These are phyloP conservation scores for Nibea coibor DNA, from an alignment of 2,113 vertebrate species.

Conservation along the genomic window DNA sequence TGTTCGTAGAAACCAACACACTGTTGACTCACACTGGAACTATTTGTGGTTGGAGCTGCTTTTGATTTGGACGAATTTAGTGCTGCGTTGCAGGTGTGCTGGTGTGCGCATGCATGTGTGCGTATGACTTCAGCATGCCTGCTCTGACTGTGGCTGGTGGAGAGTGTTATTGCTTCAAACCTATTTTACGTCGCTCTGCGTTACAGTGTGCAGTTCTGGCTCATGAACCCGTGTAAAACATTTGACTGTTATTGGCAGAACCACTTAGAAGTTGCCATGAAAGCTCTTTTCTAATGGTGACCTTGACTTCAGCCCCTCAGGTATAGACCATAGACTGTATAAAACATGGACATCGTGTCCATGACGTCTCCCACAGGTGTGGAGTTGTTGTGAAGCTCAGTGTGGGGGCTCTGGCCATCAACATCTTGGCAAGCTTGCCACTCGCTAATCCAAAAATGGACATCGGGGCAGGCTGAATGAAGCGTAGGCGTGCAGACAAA, in stretches of 20 bases:
- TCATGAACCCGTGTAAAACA: background rate
- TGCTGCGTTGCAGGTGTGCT: slow-evolving; percentile 52
- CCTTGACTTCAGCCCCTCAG: no score
- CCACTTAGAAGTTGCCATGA: background rate
- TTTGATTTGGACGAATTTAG: slow-evolving; percentile 70
- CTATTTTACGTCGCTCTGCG: slow-evolving; percentile 16
- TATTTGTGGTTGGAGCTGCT: slow-evolving; percentile 74
- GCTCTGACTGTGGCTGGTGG: slow-evolving; percentile 33
- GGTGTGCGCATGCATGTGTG: background rate
- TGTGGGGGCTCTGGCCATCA: no score
- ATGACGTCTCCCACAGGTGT: no score
- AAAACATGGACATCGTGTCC: no score
- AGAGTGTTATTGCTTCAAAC: slow-evolving; percentile 30
- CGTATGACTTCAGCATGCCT: slow-evolving; percentile 48
- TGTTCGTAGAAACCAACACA: slow-evolving; percentile 52
- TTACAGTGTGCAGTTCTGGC: background rate
- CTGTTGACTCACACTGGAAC: slow-evolving; percentile 65
- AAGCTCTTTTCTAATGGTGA: background rate
- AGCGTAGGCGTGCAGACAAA: no score
- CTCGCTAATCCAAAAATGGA: no score
- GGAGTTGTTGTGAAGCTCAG: no score
- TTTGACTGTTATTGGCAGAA: background rate
- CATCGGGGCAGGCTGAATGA: no score
- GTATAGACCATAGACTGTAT: no score
- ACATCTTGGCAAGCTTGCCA: no score